Percentiles rank a stretch among this genome's conserved stretches.
These are phyloP conservation scores for Euproctis similis DNA, from an alignment of 2,888 invertebrate species.

Conservation along the genomic window DNA sequence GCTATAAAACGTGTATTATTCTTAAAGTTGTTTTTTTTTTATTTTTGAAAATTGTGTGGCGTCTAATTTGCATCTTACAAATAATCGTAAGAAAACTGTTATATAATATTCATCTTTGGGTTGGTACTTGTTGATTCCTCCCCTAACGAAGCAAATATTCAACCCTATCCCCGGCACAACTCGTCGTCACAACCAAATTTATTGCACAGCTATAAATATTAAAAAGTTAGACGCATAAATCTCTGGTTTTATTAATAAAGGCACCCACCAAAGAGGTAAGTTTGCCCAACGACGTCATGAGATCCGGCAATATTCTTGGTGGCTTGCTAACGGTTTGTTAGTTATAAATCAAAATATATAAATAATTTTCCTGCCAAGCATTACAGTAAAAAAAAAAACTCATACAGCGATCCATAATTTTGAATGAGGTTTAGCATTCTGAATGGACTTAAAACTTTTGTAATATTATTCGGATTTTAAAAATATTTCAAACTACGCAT, in stretches of 20 bases:
- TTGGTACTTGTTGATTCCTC: conserved; percentile 63
- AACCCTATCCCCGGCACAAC: conserved; percentile 56
- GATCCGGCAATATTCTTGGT: conserved; percentile 39
- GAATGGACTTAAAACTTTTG: too few species aligned
- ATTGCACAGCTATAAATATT: conserved; percentile 70
- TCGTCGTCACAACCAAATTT: conserved; percentile 67
- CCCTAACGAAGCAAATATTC: conserved; percentile 55
- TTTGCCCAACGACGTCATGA: conserved; percentile 35
- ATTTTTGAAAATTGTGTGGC: too few species aligned
- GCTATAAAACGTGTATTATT: too few species aligned
- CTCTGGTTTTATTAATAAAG: conserved; percentile 65
- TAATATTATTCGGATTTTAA: too few species aligned
- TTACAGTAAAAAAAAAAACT: too few species aligned
- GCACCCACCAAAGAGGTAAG: conserved; percentile 32
- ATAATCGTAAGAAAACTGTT: conserved; percentile 21
- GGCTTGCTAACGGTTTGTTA: conserved; percentile 9
- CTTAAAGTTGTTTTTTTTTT: too few species aligned
- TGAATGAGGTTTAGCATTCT: too few species aligned
- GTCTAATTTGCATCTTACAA: conserved; percentile 2
- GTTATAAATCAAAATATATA: conserved; percentile 19
- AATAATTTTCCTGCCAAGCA: too few species aligned
- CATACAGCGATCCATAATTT: too few species aligned
- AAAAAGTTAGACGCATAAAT: conserved; percentile 70
- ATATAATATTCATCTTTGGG: conserved; percentile 12
- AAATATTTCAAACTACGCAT: too few species aligned